Conservation (phyloP, 23 tunicate species). For the Trididemnum clinides region DNA sequence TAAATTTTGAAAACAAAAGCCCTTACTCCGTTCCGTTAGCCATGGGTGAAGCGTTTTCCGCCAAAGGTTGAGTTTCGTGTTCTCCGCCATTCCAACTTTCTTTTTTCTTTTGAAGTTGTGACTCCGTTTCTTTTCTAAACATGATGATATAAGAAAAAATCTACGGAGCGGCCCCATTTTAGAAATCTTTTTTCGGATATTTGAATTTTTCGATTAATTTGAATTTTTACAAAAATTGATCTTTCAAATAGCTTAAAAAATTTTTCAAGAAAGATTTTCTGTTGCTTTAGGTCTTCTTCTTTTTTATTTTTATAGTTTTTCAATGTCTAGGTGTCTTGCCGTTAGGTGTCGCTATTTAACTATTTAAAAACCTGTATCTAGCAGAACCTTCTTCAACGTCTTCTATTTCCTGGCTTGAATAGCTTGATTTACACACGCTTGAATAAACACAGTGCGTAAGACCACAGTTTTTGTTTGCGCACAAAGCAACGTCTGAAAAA, state of each 20-base stretch:
- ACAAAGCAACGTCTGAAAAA: background rate
- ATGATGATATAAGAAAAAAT: background rate
- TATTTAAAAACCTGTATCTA: background rate
- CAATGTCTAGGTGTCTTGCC: background rate
- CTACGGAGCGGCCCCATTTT: background rate
- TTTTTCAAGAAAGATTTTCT: background rate
- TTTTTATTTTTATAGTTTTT: background rate
- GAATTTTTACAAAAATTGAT: too few relatives aligned
- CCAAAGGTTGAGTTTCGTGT: slow-evolving; percentile 20
- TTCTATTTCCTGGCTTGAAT: background rate
- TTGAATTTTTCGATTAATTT: too few relatives aligned
- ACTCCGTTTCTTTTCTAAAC: background rate
- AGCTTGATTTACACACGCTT: background rate
- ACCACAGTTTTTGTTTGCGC: background rate
- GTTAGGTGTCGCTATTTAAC: too few relatives aligned
- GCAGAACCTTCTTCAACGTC: slow-evolving; percentile 35
- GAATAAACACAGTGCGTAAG: background rate
- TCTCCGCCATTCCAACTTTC: background rate
- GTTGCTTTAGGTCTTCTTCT: background rate
- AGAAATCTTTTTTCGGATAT: too few relatives aligned
- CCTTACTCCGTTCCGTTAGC: slow-evolving; percentile 38
- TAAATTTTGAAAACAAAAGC: too few relatives aligned
- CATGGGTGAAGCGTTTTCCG: slow-evolving; percentile 14
- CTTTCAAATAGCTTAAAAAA: too few relatives aligned
- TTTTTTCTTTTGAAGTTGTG: background rate